Conservation (phyloP, 2,797 vertebrate genomes). For the Spondyliosoma cantharus region DNA sequence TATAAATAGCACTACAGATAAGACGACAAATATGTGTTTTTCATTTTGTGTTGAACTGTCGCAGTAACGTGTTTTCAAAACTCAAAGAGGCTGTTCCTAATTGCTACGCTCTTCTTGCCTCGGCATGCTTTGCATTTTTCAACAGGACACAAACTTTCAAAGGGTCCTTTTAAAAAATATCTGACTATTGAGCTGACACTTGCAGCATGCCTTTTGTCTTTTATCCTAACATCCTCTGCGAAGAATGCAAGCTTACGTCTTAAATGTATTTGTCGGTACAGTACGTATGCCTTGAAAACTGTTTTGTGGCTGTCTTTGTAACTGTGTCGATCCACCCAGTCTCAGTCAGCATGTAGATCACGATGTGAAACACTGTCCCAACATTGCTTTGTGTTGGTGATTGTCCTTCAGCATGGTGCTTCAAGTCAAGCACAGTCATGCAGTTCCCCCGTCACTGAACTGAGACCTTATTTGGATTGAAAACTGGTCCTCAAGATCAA, state of each 20-base stretch:
- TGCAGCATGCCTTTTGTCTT: slow-evolving; percentile 74
- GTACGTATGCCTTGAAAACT: slow-evolving; percentile 51
- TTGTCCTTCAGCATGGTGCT: slow-evolving; percentile 43
- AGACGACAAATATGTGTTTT: too few species aligned
- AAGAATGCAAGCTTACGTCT: slow-evolving; percentile 67
- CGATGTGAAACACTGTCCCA: slow-evolving; percentile 50
- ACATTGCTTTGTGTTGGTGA: slow-evolving; percentile 49
- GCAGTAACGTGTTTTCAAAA: not conserved
- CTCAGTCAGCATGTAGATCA: slow-evolving; percentile 72
- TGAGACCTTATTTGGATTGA: slow-evolving; percentile 76
- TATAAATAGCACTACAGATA: too few species aligned
- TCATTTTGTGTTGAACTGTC: too few species aligned
- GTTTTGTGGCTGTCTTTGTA: slow-evolving; percentile 65
- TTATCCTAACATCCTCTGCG: slow-evolving; percentile 57
- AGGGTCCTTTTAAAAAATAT: slow-evolving; percentile 8
- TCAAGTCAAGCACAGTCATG: slow-evolving; percentile 26
- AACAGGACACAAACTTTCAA: slow-evolving; percentile 51
- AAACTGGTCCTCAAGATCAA: slow-evolving; percentile 30
- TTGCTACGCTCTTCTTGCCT: slow-evolving; percentile 70
- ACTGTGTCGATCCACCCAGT: slow-evolving; percentile 60
- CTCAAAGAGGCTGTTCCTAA: slow-evolving; percentile 47
- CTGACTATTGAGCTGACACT: slow-evolving; percentile 41
- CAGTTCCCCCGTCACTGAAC: slow-evolving; percentile 41
- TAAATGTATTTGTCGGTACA: slow-evolving; percentile 56
- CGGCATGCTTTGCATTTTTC: slow-evolving; percentile 77